Percentiles rank a stretch among this genome's conserved stretches.
Conservation (phyloP, 2,888 invertebrate genomes). For the Sinotaia quadrata region DNA sequence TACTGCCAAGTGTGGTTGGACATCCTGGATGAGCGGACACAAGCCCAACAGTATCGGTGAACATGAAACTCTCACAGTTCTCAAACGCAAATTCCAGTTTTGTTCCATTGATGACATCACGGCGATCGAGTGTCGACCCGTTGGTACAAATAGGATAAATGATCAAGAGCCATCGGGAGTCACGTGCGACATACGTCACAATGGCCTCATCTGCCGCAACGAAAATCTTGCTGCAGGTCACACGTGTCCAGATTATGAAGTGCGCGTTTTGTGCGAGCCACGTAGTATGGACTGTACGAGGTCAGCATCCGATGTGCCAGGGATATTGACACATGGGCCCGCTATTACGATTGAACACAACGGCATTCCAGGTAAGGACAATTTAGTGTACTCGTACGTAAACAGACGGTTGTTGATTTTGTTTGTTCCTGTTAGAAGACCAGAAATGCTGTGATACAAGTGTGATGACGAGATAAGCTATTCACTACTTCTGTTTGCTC, state of each 20-base stretch:
- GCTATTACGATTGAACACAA: constrained; percentile 3
- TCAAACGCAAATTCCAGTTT: constrained; percentile 44
- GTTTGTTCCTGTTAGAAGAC: too few species aligned
- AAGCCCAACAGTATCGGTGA: constrained; percentile 59
- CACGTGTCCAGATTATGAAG: constrained; percentile 42
- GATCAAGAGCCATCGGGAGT: neutral
- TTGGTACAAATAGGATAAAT: neutral
- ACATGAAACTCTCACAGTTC: constrained; percentile 57
- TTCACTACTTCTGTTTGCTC: too few species aligned
- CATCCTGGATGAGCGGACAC: constrained; percentile 81
- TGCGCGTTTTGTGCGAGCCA: constrained; percentile 42
- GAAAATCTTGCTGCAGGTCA: neutral
- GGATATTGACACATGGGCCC: too few species aligned
- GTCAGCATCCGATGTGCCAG: neutral
- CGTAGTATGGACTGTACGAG: constrained; percentile 24
- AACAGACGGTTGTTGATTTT: too few species aligned
- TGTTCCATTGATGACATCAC: constrained; percentile 60
- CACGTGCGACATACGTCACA: neutral
- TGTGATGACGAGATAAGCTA: too few species aligned
- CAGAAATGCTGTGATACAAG: too few species aligned
- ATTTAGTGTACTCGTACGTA: too few species aligned
- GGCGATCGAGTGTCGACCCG: constrained; percentile 54
- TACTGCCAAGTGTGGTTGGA: constrained; percentile 80
- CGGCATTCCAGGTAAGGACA: neutral
- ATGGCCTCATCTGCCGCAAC: neutral